A percentile compares a stretch with the other conserved stretches of the same genome.
phyloP scores from a whole-genome alignment of 2,888 invertebrate species.

The Plagodis dolabraria region DNA sequence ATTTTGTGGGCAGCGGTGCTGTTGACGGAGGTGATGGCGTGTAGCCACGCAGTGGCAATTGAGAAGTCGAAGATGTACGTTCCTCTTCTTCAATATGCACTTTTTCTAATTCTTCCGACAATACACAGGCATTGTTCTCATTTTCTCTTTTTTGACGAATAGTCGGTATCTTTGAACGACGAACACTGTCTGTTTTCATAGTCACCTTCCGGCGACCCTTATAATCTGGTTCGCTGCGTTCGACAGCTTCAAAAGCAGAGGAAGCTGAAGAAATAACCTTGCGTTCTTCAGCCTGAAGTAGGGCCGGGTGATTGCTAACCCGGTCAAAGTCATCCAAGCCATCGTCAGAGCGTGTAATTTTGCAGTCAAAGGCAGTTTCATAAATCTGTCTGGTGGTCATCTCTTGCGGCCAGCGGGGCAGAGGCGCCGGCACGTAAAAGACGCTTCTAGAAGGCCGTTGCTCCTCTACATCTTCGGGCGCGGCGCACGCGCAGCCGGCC shows the following conservation, averaged over 20 bases:
- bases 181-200: conserved; percentile 82
- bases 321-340: conserved; percentile 93
- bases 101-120: conserved; percentile 85
- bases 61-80: conserved; percentile 82
- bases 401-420: conserved; percentile 87
- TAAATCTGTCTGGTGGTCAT: conserved; percentile 90
- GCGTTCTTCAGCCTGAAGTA: conserved; percentile 84
- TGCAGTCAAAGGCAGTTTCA: conserved; percentile 96
- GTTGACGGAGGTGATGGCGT: conserved; percentile 94
- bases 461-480: conserved; percentile 88
- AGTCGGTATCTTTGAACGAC: conserved; percentile 86
- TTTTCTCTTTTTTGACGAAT: conserved; percentile 81
- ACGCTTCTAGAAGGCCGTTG: conserved; percentile 87
- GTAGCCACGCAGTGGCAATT: conserved; percentile 88
- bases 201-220: conserved; percentile 85
- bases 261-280: conserved; percentile 80
- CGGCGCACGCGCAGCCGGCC: conserved; percentile 90
- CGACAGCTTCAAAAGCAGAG: conserved; percentile 80
- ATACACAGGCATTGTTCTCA: conserved; percentile 68
- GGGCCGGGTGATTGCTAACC: conserved; percentile 91
- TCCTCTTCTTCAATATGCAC: conserved; percentile 86
- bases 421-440: conserved; percentile 88
- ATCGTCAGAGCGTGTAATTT: conserved; percentile 91
- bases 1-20: conserved; percentile 92
- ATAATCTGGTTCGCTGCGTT: conserved; percentile 77